A percentile compares a stretch with the other conserved stretches of the same genome.
These are phyloP conservation scores for Lucifuga dentata DNA, from an alignment of 2,113 vertebrate species.

Conservation along the genomic window DNA sequence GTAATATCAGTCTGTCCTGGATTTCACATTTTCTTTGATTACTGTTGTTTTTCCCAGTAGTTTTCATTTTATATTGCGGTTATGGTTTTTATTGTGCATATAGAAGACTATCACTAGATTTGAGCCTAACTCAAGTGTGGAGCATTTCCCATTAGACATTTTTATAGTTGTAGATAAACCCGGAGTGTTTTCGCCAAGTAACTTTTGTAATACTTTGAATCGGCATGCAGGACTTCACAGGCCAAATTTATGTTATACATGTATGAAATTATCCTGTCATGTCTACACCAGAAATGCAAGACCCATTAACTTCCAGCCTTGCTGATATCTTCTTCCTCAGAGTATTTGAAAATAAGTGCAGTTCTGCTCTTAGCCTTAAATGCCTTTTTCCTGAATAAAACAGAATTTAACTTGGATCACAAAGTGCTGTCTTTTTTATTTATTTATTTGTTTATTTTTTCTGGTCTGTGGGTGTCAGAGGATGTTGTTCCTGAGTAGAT, in stretches of 20 bases:
- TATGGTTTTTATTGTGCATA: neutral
- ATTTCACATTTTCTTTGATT: constrained; percentile 3
- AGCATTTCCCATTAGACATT: neutral
- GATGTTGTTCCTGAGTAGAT: too few species aligned
- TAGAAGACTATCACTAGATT: neutral
- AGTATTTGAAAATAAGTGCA: constrained; percentile 59
- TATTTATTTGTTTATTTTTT: neutral
- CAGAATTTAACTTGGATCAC: constrained; percentile 33
- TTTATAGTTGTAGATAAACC: neutral
- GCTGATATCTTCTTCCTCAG: constrained; percentile 18
- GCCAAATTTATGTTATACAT: constrained; percentile 5
- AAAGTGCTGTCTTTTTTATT: neutral
- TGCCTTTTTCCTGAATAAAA: constrained; percentile 73
- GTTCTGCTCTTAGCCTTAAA: constrained; percentile 52
- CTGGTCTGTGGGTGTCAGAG: neutral
- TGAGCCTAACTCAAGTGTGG: neutral
- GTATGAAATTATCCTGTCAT: constrained; percentile 7
- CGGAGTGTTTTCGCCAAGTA: constrained; percentile 9
- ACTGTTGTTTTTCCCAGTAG: neutral
- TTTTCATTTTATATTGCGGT: neutral
- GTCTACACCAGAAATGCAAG: neutral
- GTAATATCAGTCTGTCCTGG: constrained; percentile 14
- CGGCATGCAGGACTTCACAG: neutral
- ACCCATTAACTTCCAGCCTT: constrained; percentile 25
- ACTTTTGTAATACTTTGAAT: neutral